These are phyloP conservation scores for Aphelinus atriplicis DNA, from an alignment of 1,140 invertebrate genomes.

Conservation along the genomic window DNA sequence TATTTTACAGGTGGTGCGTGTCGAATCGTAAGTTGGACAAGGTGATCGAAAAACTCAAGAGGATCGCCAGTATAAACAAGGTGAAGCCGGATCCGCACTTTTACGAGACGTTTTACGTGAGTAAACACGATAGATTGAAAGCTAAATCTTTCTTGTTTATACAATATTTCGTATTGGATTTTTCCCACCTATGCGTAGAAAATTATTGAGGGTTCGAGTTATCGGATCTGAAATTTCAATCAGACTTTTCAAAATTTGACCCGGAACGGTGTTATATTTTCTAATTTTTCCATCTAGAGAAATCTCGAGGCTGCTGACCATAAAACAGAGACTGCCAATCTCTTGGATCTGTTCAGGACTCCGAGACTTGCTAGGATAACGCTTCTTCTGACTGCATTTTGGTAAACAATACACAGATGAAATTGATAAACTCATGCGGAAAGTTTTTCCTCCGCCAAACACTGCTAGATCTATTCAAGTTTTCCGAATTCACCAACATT, in stretches of 20 bases:
- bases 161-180: too few species aligned
- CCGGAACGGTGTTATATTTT: neutral
- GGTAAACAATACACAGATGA: conserved; percentile 51
- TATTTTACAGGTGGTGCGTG: conserved; percentile 58
- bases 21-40: conserved; percentile 57
- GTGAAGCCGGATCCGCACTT: conserved; percentile 52
- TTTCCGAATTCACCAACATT: too few species aligned
- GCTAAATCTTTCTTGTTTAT: too few species aligned
- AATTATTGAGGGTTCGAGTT: too few species aligned
- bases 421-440: neutral
- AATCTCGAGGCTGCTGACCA: conserved; percentile 49
- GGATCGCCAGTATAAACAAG: conserved; percentile 57
- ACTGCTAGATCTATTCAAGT: too few species aligned
- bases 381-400: conserved; percentile 68
- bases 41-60: conserved; percentile 57
- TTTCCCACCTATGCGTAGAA: too few species aligned
- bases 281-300: conserved; percentile 46
- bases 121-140: conserved; percentile 22
- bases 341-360: conserved; percentile 70
- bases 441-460: too few species aligned
- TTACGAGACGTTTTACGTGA: conserved; percentile 56
- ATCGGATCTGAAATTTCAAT: too few species aligned
- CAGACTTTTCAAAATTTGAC: neutral
- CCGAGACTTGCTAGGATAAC: conserved; percentile 69
- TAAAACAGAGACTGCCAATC: conserved; percentile 59